Evolutionary conservation across 2,797 vertebrate genomes (phyloP), one percentile per base, ranked within the genome.

Genomic region (Myripristis murdjan): DNA sequence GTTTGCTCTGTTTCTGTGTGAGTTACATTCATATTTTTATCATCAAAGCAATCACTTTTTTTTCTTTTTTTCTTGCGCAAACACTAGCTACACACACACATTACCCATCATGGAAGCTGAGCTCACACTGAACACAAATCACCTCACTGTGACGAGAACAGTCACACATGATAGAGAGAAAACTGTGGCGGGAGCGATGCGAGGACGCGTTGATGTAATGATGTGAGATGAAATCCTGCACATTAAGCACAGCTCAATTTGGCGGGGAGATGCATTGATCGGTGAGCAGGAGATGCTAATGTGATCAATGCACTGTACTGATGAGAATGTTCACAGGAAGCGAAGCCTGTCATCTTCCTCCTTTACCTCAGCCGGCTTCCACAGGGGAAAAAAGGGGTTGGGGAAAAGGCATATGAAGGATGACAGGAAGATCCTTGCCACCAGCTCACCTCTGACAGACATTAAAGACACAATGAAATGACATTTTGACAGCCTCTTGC

Each of bases 241-340:
- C 66, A 67, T 87, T 74, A 83, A 92, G 89, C 91, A 90, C 84
- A 76, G 58, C 82, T 87, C 87, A 68, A 84, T 85, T 75, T 63
- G 77, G 87, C 92, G 91, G 93, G 23, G 91, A 87, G 87, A 86
- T 85, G 70, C 91, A 95, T 93, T 63, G 89, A 95, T 95, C 83
- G 89, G 71, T 70, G 85, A 83, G 83, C 88, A 93, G 90, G 89
- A 90, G 92, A 93, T 89, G 90, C 90, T 94, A 93, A 94, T 92
- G 93, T 79, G 85, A 94, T 96, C 95, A 73, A 95, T 96, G 93
- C 91, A 61, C 65, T 44, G 59, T 83, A 73, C 39, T 87, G 58
- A 91, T 58, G 77, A 90, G 85, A 70, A 84, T 82, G 59, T 90
- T 93, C 84, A 86, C 85, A 90, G 78, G 79, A 73, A 92, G 85